Conservation (phyloP, 1,140 invertebrate species). For the Brachionus manjavacas region DNA sequence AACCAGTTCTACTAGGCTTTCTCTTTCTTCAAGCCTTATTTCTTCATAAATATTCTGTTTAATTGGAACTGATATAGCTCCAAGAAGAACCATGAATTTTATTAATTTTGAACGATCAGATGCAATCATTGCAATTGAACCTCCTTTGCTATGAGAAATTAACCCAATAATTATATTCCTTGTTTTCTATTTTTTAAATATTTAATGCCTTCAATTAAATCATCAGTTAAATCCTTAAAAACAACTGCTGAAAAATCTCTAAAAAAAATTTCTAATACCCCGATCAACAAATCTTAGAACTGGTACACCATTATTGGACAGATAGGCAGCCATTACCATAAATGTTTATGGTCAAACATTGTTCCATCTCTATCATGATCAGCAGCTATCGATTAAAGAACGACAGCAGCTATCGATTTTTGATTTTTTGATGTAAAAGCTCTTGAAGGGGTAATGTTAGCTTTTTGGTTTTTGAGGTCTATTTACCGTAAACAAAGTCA, state of each 20-base stretch:
- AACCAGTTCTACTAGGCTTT: background rate
- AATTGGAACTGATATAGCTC: background rate
- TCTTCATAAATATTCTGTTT: background rate
- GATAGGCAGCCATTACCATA: background rate
- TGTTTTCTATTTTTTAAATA: background rate
- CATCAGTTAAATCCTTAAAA: background rate
- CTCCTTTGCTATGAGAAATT: background rate
- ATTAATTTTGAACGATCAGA: background rate
- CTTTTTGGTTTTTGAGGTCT: background rate
- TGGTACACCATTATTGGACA: background rate
- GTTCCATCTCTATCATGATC: background rate
- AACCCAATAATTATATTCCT: background rate
- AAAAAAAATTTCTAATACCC: background rate
- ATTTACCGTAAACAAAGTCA: too few species aligned
- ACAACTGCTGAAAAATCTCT: background rate
- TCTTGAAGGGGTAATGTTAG: background rate
- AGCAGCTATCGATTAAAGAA: background rate
- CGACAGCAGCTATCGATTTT: background rate
- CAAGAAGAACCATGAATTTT: background rate
- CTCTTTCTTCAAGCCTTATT: background rate
- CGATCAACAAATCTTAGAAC: background rate
- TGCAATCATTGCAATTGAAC: background rate
- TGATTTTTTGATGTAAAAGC: background rate
- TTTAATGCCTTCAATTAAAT: background rate
- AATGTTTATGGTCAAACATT: background rate